Evolutionary conservation across 2,888 invertebrate species (phyloP), one percentile per base, ranked within the genome.

Genomic region (Apodemia zela): DNA sequence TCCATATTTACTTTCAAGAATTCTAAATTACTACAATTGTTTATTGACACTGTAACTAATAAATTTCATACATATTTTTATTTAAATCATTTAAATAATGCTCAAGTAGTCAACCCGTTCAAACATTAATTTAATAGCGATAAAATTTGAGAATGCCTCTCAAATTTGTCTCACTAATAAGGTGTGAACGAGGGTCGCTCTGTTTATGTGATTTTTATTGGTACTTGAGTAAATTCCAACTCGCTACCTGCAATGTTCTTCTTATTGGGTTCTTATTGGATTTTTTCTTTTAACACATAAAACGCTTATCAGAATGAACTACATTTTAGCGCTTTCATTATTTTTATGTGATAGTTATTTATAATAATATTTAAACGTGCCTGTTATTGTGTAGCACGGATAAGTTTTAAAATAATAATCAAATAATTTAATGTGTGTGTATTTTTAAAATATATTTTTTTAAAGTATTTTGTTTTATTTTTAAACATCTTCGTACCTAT

Each of bases 191-290:
- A 87, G 87, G 84, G 88, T 85, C 85, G 82, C 84, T 81, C 80
- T 73, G 85, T 89, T 89, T 87, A 88, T 85, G 86, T 83, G 79
- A 76, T 76, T 87, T 89, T 89, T 88, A 89, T 87, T 87, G 84
- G 83, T 84, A 84, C 84, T 86, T 79, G 77, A 83, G 75, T 75
- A 67, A 75, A 57, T 59, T 61, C 60, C 77, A 75, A 76, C 74
- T 71, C 68, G 74, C 77, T 81, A 84, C 82, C 84, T 83, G 82
- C 77, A 71, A 62, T 68, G 71, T 70, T 67, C 67, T 75, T 85
- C 87, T 82, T 85, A 85, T 86, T 83, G 79, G 86, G 74, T 73
- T 87, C 84, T 76, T 81, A 79, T 76, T 67, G 68, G 74, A 79
- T 78, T 74, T 17, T 49, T 17, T 8, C 13, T 29, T 61, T 61